Base-by-base conservation (phyloP, 2,113 vertebrate genomes). In the Fulmarus glacialis region DNA sequence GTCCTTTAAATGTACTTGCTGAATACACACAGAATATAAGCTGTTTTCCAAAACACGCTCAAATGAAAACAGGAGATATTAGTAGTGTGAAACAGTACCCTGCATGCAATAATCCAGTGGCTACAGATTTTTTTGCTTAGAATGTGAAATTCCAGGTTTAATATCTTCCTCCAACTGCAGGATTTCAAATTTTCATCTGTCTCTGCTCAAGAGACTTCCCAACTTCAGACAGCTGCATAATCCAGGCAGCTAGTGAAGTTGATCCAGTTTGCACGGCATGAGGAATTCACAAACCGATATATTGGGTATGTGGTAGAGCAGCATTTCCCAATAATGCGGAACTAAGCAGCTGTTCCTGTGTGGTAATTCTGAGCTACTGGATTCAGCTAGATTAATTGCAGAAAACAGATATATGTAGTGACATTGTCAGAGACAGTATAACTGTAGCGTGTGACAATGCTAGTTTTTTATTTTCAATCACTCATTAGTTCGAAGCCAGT, bases 361-460 rank as follows among this genome's bases (percentile, higher is more conserved):
- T 91, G 53, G 63, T 48, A 58, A 30, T 94, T 95, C 48, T 68
- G 32, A 29, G 29, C 50, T 75, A 43, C 58, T 42, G 64, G 94
- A 83, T 70, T 80, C 45, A 20, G 56, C 58, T 68, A 75, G 48
- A 63, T 32, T 48, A 74, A 74, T 4, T 60, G 47, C 56, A 91
- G 64, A 53, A 68, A 63, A 9, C 11, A 86, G 18, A 55, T 71
- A 21, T 0, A 16, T 15, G 2, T 20, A 63, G 30, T 26, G 73
- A 64, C 21, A 2, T 40, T 72, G 48, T 62, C 64, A 63, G 67
- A 83, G 63, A 58, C 2, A 2, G 6, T 2, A 0, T 62, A 20
- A 66, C 4, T 11, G 50, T 10, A 64, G 56, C 2, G 1, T 20
- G 7, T n/a, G 68, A 55, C 58, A 38, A 50, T 0, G 2, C 5